phyloP scores from a whole-genome alignment of 2,113 vertebrate species.

The Tupaia chinensis region DNA sequence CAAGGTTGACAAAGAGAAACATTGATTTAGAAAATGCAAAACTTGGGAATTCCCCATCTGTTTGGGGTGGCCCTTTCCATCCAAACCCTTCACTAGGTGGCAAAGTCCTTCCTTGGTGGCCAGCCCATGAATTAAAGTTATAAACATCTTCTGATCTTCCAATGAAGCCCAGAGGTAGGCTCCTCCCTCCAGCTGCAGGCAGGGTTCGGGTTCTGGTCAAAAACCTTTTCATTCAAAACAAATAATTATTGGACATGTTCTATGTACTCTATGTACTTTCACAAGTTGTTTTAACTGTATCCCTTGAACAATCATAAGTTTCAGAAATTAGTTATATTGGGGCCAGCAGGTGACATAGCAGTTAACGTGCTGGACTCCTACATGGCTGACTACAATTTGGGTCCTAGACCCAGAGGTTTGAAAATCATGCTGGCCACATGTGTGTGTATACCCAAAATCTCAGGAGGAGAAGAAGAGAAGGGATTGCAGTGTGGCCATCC shows the following conservation, averaged over 20 bases:
- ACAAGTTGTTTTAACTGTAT: neutral
- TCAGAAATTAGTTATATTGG: neutral
- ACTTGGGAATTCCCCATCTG: neutral
- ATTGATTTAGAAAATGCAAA: neutral
- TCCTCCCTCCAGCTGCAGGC: neutral
- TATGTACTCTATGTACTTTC: neutral
- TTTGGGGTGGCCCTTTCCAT: neutral
- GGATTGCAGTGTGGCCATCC: too few species aligned
- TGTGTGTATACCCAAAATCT: too few species aligned
- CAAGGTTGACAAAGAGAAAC: neutral
- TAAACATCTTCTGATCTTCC: neutral
- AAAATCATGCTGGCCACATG: too few species aligned
- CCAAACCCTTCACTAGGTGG: neutral
- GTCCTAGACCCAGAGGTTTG: too few species aligned
- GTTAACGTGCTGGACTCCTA: too few species aligned
- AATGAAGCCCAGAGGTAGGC: neutral
- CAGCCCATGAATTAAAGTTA: neutral
- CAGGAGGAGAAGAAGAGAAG: too few species aligned
- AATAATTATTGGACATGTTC: neutral
- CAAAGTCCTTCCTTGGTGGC: neutral
- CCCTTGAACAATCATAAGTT: neutral
- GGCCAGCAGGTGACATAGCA: too few species aligned
- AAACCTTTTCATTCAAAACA: neutral
- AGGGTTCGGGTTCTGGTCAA: neutral
- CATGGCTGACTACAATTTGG: too few species aligned